Conservation (phyloP, 2,888 invertebrate genomes). For the Cetonia aurata region DNA sequence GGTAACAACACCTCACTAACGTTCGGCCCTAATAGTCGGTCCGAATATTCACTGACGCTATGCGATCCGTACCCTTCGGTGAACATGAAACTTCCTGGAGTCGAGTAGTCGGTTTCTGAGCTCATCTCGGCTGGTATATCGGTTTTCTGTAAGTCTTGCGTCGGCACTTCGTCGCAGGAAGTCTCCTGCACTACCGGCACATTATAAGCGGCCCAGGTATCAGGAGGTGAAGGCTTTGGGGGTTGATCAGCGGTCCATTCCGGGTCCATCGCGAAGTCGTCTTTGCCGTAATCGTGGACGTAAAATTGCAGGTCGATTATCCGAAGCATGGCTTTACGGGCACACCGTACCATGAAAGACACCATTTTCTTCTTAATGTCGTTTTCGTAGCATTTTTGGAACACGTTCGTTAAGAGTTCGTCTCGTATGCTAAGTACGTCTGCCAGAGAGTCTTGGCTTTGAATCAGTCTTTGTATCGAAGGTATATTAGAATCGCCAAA, state of each 20-base stretch:
- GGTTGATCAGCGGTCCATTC: constrained; percentile 44
- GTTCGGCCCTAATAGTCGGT: constrained; percentile 22
- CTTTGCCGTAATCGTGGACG: constrained; percentile 42
- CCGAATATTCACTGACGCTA: constrained; percentile 25
- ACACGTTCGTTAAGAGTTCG: constrained; percentile 40
- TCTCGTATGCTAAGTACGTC: constrained; percentile 39
- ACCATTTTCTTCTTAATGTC: constrained; percentile 43
- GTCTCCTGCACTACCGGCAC: constrained; percentile 30
- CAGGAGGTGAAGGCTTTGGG: constrained; percentile 45
- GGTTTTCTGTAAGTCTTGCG: background rate
- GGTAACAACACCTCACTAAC: constrained; percentile 29
- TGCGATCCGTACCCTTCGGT: constrained; percentile 2
- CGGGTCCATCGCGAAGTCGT: constrained; percentile 35
- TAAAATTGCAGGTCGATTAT: constrained; percentile 45
- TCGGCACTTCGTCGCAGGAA: background rate
- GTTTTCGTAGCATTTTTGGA: constrained; percentile 40
- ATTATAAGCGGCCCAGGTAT: constrained; percentile 48
- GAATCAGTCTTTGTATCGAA: no score
- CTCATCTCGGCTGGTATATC: background rate
- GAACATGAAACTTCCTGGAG: constrained; percentile 2
- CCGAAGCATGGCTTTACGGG: constrained; percentile 44
- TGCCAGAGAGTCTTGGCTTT: background rate
- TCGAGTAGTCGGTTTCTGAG: constrained; percentile 8
- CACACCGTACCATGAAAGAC: constrained; percentile 43
- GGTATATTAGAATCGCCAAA: no score